Evolutionary conservation across 2,113 vertebrate species (phyloP), one percentile per base, ranked within the genome.

Genomic region (Rhynchomys soricoides): DNA sequence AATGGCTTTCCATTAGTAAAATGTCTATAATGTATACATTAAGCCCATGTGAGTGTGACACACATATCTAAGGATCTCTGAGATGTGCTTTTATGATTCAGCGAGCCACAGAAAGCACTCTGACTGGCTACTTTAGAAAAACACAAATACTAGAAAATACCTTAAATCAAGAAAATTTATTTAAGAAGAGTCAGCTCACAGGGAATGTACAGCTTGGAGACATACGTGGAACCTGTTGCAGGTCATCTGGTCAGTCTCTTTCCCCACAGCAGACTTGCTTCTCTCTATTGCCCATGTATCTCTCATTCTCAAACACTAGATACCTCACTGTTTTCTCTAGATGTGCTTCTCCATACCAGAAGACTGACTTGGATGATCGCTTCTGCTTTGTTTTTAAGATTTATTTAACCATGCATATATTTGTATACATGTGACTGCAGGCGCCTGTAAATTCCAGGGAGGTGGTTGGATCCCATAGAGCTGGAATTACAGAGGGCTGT

Each of bases 21-120:
- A 66, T 22, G 77, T 21, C 82, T 85, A 21, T 11, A 34, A 66
- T 62, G 22, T 77, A 16, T 68, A 86, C 62, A 31, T 82, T 90
- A 64, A 81, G 31, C 17, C 34, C 71, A 40, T 10, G 22, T 31
- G 45, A 31, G 9, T 48, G 0, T 37, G 31, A 77, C n/a, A 55
- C 70, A 34, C 31, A 9, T 55, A 87, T 34, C 26, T 16, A 73
- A 70, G 86, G 59, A 91, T 1, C 52, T 88, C 71, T 50, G 48
- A 96, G 74, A 91, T 87, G 81, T 86, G 85, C 71, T 48, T 37
- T 81, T 89, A n/a, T 10, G 40, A 95, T 43, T 79, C 68, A 31
- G 7, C 7, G n/a, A 93, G 78, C 17, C n/a, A 10, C 34, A 57
- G 78, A 12, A 71, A 91, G n/a, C 0, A 13, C 29, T 89, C 68